A percentile compares a stretch with the other conserved stretches of the same genome.
Conservation (phyloP, 2,113 vertebrate species). For the Sinocyclocheilus grahami region DNA sequence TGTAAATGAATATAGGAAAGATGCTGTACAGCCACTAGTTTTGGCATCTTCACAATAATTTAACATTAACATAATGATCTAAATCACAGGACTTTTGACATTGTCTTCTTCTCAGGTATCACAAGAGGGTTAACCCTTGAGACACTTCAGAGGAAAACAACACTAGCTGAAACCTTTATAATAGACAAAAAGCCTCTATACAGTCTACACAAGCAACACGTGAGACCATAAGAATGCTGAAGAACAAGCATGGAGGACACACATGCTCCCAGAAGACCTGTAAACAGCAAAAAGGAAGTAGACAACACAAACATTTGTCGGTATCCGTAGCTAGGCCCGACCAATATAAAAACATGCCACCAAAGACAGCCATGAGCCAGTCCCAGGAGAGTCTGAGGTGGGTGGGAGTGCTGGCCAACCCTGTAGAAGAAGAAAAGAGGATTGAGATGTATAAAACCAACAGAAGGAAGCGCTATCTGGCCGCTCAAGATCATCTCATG, state of each 20-base stretch:
- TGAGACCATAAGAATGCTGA: neutral
- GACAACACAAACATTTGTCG: neutral
- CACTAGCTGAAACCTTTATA: neutral
- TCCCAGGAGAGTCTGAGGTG: slow-evolving; percentile 73
- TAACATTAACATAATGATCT: neutral
- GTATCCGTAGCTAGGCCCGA: neutral
- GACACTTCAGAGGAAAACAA: neutral
- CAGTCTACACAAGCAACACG: neutral
- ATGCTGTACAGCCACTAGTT: neutral
- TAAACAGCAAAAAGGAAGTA: neutral
- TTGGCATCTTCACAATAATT: neutral
- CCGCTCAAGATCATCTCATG: slow-evolving; percentile 59
- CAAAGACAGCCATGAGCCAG: slow-evolving; percentile 43
- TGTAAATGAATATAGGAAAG: neutral
- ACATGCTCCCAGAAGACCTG: neutral
- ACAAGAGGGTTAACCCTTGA: neutral
- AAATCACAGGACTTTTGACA: neutral
- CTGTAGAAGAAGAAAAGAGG: slow-evolving; percentile 72
- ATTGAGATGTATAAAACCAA: slow-evolving; percentile 72
- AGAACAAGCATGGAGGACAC: neutral
- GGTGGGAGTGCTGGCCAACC: slow-evolving; percentile 73
- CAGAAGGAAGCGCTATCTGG: slow-evolving; percentile 70
- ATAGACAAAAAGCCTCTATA: neutral
- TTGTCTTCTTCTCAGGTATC: neutral
- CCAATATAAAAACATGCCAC: slow-evolving; percentile 25